Evolutionary conservation across 2,113 vertebrate species (phyloP).

Genomic region (Ophiodon elongatus): DNA sequence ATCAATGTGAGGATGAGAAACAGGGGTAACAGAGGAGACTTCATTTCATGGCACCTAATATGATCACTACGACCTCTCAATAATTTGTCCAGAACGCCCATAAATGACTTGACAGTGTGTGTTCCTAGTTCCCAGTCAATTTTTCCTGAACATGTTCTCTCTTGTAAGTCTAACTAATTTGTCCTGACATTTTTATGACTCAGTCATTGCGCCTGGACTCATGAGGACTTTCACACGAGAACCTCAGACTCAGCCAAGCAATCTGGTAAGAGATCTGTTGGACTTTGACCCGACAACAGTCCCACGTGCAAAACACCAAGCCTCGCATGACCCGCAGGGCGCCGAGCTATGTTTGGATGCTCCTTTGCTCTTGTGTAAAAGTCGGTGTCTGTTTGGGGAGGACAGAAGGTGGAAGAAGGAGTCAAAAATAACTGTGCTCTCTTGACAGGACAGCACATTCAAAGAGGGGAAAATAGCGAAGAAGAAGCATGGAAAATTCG

Average conservation of each 20-base stretch:
- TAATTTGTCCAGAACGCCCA: too few relatives aligned
- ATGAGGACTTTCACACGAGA: constrained; percentile 11
- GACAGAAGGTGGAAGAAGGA: not conserved
- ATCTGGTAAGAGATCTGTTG: constrained; percentile 30
- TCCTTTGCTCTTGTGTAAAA: constrained; percentile 12
- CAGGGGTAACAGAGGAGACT: too few relatives aligned
- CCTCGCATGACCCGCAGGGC: not conserved
- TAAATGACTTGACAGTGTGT: not conserved
- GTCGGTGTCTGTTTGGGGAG: too few relatives aligned
- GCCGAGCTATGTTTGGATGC: constrained; percentile 10
- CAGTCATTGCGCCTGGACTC: constrained; percentile 11
- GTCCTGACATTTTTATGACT: constrained; percentile 20
- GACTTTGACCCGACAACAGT: constrained; percentile 35
- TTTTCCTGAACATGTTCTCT: not conserved
- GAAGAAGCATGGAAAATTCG: not conserved
- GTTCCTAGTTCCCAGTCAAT: not conserved
- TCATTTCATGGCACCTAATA: not conserved
- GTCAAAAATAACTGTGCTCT: not conserved
- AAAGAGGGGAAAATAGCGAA: not conserved
- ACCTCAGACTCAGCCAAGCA: constrained; percentile 23
- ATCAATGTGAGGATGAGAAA: not conserved
- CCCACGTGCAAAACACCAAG: constrained; percentile 9
- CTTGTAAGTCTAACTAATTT: not conserved
- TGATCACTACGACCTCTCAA: not conserved
- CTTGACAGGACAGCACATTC: not conserved